Percentiles rank a stretch among this genome's conserved stretches.
Evolutionary conservation across 2,888 invertebrate species (phyloP).

Genomic region (Mystacides longicornis): DNA sequence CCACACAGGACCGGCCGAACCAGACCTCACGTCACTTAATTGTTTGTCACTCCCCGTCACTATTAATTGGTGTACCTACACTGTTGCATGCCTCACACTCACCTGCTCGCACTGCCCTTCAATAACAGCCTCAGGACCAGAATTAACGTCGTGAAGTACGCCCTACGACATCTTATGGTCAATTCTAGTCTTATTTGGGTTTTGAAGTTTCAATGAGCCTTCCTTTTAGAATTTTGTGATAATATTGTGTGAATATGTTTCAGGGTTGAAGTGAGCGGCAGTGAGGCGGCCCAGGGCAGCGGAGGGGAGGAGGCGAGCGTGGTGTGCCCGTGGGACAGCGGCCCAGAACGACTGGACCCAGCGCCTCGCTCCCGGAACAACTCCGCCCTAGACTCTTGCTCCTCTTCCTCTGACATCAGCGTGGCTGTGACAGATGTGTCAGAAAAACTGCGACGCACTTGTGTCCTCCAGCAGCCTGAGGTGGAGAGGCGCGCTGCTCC

Average conservation of each 20-base stretch:
- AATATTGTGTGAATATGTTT: not conserved
- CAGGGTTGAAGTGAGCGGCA: conserved; percentile 21
- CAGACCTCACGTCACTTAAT: too few relatives aligned
- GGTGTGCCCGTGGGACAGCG: conserved; percentile 29
- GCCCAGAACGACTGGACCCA: conserved; percentile 32
- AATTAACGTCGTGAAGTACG: too few relatives aligned
- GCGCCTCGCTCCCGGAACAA: conserved; percentile 52
- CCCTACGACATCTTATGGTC: too few relatives aligned
- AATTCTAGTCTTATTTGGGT: too few relatives aligned
- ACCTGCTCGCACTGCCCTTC: too few relatives aligned
- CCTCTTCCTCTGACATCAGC: conserved; percentile 70
- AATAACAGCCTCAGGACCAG: too few relatives aligned
- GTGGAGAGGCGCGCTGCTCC: conserved; percentile 50
- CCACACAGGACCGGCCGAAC: too few relatives aligned
- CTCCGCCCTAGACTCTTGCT: conserved; percentile 61
- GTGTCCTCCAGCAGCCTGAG: conserved; percentile 57
- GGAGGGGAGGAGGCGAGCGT: conserved; percentile 27
- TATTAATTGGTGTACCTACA: too few relatives aligned
- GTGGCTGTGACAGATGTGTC: conserved; percentile 46
- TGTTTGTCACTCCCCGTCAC: too few relatives aligned
- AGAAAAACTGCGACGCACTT: conserved; percentile 55
- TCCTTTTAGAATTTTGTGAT: not conserved
- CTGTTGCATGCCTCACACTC: too few relatives aligned
- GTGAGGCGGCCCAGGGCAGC: conserved; percentile 5
- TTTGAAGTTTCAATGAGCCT: conserved; percentile 11